phyloP scores from a whole-genome alignment of 2,888 invertebrate genomes.

The Rhopalosiphum nymphaeae region DNA sequence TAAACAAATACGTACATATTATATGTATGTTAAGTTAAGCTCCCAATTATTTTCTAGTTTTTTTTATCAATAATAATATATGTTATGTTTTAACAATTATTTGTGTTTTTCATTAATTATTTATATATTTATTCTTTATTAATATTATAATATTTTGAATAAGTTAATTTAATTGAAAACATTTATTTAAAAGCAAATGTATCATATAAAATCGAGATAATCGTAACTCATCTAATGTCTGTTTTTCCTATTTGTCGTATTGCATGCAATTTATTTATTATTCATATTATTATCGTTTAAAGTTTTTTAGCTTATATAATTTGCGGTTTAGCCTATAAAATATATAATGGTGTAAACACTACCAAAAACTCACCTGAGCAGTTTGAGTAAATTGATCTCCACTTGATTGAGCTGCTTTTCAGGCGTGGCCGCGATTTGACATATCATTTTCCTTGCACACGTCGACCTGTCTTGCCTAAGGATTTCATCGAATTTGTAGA shows the following conservation, averaged over 20 bases:
- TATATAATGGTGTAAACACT: background rate
- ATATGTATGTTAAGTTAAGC: background rate
- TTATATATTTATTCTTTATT: background rate
- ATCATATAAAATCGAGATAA: background rate
- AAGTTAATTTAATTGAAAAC: background rate
- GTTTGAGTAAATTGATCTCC: constrained; percentile 65
- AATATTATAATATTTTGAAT: background rate
- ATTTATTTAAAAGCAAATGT: background rate
- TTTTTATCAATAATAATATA: background rate
- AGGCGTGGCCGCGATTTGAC: constrained; percentile 70
- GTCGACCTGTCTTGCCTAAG: constrained; percentile 71
- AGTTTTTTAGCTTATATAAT: background rate
- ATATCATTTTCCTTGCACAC: constrained; percentile 72
- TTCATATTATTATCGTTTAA: background rate
- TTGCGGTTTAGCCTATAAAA: background rate
- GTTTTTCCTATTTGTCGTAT: background rate
- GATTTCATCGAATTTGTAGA: constrained; percentile 67
- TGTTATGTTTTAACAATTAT: background rate
- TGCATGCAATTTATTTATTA: background rate
- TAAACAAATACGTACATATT: background rate
- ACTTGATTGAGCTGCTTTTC: constrained; percentile 61
- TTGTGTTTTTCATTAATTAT: background rate
- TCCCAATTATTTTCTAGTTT: background rate
- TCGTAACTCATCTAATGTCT: background rate
- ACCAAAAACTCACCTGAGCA: constrained; percentile 61